These are phyloP conservation scores for Cosmia trapezina DNA, from an alignment of 2,888 invertebrate species.

Conservation along the genomic window DNA sequence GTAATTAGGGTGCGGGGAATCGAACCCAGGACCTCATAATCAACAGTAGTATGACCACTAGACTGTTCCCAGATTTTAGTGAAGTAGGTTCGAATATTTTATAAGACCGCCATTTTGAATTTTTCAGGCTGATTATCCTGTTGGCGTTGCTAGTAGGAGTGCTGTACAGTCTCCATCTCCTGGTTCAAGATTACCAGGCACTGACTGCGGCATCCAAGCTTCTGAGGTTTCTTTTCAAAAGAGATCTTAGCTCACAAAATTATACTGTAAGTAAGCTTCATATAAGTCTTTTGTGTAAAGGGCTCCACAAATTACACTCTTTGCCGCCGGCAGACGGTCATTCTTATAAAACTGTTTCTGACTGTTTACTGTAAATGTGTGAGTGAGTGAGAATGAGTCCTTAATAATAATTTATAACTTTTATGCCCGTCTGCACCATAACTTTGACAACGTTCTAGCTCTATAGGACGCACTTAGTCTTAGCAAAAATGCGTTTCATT, in stretches of 20 bases:
- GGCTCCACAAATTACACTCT: no score
- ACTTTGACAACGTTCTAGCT: not conserved
- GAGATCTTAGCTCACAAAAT: slow-evolving; percentile 75
- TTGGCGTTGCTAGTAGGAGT: slow-evolving; percentile 83
- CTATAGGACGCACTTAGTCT: not conserved
- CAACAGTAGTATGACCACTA: not conserved
- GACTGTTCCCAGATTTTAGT: not conserved
- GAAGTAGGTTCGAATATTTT: not conserved
- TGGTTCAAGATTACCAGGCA: slow-evolving; percentile 85
- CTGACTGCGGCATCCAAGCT: slow-evolving; percentile 78
- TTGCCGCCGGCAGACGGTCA: no score
- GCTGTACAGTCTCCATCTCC: slow-evolving; percentile 82
- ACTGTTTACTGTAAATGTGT: no score
- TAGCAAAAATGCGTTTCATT: not conserved
- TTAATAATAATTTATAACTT: not conserved
- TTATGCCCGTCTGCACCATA: no score
- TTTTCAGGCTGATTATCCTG: slow-evolving; percentile 81
- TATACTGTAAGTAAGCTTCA: slow-evolving; percentile 69
- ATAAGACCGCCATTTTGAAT: not conserved
- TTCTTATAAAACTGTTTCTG: no score
- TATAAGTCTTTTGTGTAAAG: not conserved
- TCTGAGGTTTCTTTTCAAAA: slow-evolving; percentile 79
- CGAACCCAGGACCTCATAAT: no score
- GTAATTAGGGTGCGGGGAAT: no score
- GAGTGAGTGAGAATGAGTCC: no score